Evolutionary conservation across 2,888 invertebrate species (phyloP), one percentile per base, ranked within the genome.

Genomic region (Scelioninae gen. 1): DNA sequence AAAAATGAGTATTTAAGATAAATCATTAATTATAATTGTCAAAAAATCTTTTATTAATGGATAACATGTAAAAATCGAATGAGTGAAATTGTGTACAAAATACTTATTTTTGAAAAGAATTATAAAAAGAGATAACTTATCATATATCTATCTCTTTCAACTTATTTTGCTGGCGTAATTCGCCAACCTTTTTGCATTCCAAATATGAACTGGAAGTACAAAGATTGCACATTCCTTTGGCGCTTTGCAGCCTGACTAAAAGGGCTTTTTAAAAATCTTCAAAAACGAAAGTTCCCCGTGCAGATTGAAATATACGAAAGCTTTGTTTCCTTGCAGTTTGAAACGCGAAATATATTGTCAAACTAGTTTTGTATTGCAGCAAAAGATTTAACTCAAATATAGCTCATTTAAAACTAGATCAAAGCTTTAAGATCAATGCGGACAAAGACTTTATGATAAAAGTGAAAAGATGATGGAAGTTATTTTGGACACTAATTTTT

Each of bases 191-290:
- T 55, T 60, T 40, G 60, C 29, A n/a, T 60, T 10, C 38, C 32
- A 16, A 74, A 74, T 16, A 32, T 10, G 13, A 11, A 13, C 29
- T 51, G 29, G 32, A 56, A 29, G 29, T 38, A 58, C 63, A 58
- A 66, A 76, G 58, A 76, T 58, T 75, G 74, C 47, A 65, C 47
- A 65, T 63, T 58, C 75, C 49, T 76, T 76, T 76, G 49, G 43
- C 10, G 23, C 75, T 58, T 53, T 66, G 65, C n/a, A 76, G 56
- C 11, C 23, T 23, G 51, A 32, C 15, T 76, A 43, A 65, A 63
- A 63, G 45, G 6, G 53, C 74, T 55, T 74, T 74, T 63, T 47
- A 74, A 53, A 66, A 55, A 53, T 43, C 58, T 71, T 58, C 34
- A 51, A 71, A 49, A 56, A 55, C 71, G 60, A 60, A 23, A 31